Base-by-base conservation (phyloP, 2,113 vertebrate genomes). In the Sciurus niger region DNA sequence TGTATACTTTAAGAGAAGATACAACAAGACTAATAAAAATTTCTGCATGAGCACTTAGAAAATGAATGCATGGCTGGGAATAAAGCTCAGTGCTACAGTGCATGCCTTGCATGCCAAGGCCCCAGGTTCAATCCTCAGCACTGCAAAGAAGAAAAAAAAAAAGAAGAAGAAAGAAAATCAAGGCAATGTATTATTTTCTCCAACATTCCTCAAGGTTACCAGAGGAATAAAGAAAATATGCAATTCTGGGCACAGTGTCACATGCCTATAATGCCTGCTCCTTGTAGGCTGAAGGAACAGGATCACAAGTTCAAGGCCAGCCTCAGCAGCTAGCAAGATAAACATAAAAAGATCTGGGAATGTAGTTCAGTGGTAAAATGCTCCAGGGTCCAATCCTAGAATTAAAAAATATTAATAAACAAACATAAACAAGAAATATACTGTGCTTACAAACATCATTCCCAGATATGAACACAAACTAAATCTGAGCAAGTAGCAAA, bases 1-100 rank as follows among this genome's bases (percentile, higher is more conserved):
- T n/a, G n/a, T 70, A 46, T 85, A 20, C 51, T 93, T 93, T 93
- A 37, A 93, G 43, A 89, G 43, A 90, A 95, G 96, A 89, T 48
- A n/a, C 4, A 79, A 96, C 74, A 70, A 24, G 11, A 93, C 46
- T 86, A n/a, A n/a, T n/a, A n/a, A 90, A 48, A 85, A 68, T 74
- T 95, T 37, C 14, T 95, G 0, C 63, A 95, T 46, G 24, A 9
- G 20, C 65, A 63, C 60, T 93, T 67, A 92, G 51, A 76, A 87
- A 88, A 20, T 73, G 17, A 20, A 85, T 51, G 34, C 58, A 76
- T n/a, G 3, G 28, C 8, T 65, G 25, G 46, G 60, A 28, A 9
- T 84, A 9, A 22, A 48, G 2, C 4, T 84, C 37, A 65, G 40
- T 25, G 43, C 28, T 3, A 65, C 40, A 65, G 22, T 65, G 25